Conservation (phyloP, 2,113 vertebrate genomes). For the Picathartes gymnocephalus region DNA sequence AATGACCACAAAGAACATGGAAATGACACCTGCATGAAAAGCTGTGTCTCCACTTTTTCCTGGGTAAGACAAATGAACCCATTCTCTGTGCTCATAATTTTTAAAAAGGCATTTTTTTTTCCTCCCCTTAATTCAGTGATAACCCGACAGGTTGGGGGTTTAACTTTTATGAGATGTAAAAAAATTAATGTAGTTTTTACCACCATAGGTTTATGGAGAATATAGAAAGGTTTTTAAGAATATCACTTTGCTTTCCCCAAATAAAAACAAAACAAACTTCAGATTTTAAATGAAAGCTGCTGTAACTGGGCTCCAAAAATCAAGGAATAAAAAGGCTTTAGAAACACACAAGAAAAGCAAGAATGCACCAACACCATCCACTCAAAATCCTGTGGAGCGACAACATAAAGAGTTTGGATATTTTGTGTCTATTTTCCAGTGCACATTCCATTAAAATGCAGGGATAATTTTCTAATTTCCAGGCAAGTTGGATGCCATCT, state of each 20-base stretch:
- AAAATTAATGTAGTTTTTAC: neutral
- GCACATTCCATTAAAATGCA: neutral
- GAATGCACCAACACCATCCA: neutral
- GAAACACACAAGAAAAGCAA: neutral
- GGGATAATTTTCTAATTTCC: neutral
- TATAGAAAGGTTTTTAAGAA: neutral
- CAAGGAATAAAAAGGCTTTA: neutral
- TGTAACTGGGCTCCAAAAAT: neutral
- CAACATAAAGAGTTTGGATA: neutral
- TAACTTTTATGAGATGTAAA: neutral
- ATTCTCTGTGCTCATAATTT: neutral
- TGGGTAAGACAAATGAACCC: neutral
- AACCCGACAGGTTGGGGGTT: neutral
- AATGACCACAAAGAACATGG: neutral
- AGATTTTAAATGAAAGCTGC: neutral
- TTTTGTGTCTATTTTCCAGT: neutral
- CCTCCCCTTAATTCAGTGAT: neutral
- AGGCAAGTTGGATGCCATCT: neutral
- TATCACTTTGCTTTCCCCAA: neutral
- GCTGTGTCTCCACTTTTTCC: neutral
- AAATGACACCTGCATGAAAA: neutral
- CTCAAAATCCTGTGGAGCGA: neutral
- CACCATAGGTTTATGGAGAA: neutral
- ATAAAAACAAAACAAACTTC: neutral
- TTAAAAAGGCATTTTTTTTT: neutral